These are phyloP conservation scores for Passerculus sandwichensis DNA, from an alignment of 2,797 vertebrate species.

Conservation along the genomic window DNA sequence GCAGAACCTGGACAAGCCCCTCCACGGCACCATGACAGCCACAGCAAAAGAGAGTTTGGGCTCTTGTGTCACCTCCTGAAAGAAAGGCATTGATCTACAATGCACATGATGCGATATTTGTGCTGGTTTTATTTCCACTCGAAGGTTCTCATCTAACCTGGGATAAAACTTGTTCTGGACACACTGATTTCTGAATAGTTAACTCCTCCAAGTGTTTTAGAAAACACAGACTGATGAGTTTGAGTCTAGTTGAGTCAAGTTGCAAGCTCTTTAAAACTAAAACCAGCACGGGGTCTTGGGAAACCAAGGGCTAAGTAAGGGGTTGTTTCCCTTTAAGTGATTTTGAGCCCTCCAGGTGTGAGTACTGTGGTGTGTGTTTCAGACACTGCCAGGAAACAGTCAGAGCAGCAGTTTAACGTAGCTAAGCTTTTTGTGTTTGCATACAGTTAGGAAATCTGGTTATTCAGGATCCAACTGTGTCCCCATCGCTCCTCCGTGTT, in stretches of 20 bases:
- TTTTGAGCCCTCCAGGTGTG: neutral
- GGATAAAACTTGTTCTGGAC: neutral
- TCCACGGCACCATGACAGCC: neutral
- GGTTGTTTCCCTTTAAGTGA: neutral
- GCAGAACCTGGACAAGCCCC: neutral
- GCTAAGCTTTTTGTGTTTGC: conserved; percentile 38
- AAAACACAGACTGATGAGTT: neutral
- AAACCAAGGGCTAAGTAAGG: neutral
- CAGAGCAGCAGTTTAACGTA: conserved; percentile 21
- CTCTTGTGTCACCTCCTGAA: neutral
- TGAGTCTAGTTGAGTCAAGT: neutral
- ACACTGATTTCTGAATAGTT: neutral
- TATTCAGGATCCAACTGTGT: conserved; percentile 49
- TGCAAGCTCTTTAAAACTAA: neutral
- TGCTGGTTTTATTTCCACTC: neutral
- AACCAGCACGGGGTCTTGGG: neutral
- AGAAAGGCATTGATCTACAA: accelerated
- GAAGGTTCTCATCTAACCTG: neutral
- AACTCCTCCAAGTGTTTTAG: neutral
- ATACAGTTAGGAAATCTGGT: conserved; percentile 40
- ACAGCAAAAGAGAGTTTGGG: neutral
- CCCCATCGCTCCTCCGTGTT: neutral
- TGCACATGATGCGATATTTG: accelerated
- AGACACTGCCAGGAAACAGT: conserved; percentile 24
- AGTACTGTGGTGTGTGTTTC: neutral